Conservation (phyloP, 2,888 invertebrate species). For the Steinernema carpocapsae region DNA sequence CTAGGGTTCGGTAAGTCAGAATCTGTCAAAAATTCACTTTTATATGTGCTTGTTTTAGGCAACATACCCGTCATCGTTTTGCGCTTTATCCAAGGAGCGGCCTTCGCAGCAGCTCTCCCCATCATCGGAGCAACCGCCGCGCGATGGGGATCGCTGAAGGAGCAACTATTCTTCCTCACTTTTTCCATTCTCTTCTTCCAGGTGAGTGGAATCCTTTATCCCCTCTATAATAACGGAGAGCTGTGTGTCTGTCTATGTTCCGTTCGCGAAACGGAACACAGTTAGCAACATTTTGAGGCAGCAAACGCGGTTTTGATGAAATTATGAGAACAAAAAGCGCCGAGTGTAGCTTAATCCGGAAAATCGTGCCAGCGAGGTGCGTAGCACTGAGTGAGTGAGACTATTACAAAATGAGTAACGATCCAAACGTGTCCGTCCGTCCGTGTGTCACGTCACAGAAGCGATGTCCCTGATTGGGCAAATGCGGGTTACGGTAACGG, state of each 20-base stretch:
- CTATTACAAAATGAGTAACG: too few species aligned
- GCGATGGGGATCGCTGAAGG: slow-evolving; percentile 59
- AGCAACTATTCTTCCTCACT: slow-evolving; percentile 59
- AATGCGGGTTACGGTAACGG: too few species aligned
- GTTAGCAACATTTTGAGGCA: too few species aligned
- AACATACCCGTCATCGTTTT: slow-evolving; percentile 38
- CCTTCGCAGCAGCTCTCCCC: slow-evolving; percentile 54
- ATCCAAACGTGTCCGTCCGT: too few species aligned
- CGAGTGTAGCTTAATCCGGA: neutral
- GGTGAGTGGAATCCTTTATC: slow-evolving; percentile 47
- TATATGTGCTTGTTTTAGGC: slow-evolving; percentile 37
- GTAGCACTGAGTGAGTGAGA: neutral
- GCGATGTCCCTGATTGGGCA: too few species aligned
- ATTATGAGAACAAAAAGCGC: neutral
- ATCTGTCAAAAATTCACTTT: neutral
- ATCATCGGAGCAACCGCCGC: slow-evolving; percentile 56
- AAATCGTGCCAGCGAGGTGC: too few species aligned
- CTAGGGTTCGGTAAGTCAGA: neutral
- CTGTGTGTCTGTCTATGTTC: too few species aligned
- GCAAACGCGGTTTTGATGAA: too few species aligned
- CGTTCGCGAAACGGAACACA: neutral
- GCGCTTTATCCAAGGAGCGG: slow-evolving; percentile 54
- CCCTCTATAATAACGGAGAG: too few species aligned
- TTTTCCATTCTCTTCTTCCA: slow-evolving; percentile 52
- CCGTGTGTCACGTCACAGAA: too few species aligned